phyloP scores from a whole-genome alignment of 2,888 invertebrate species.

The Tenthredo mesomela region DNA sequence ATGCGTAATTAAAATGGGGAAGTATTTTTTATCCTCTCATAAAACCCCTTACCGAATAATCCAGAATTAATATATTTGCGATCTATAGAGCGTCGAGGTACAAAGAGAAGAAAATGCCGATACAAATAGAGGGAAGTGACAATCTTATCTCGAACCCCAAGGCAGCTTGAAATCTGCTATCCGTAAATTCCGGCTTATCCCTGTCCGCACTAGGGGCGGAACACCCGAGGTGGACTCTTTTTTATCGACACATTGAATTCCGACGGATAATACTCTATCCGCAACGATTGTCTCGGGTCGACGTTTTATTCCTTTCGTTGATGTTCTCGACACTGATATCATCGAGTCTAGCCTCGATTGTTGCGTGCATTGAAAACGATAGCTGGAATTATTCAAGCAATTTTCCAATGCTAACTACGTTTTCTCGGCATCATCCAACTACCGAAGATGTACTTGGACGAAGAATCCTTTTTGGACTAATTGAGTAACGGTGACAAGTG shows the following conservation, averaged over 20 bases:
- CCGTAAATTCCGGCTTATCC: constrained; percentile 60
- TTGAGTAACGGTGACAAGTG: constrained; percentile 1
- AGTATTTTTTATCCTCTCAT: not conserved
- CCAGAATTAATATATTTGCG: not conserved
- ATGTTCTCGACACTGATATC: not conserved
- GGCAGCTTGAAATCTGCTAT: constrained; percentile 56
- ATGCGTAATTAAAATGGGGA: not conserved
- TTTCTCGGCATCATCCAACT: not conserved
- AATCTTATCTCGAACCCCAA: constrained; percentile 53
- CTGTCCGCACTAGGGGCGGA: constrained; percentile 30
- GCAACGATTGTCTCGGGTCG: constrained; percentile 36
- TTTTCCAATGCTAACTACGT: not conserved
- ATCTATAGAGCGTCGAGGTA: not conserved
- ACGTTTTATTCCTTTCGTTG: constrained; percentile 9
- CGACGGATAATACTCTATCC: constrained; percentile 16
- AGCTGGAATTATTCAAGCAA: not conserved
- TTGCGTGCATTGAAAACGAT: not conserved
- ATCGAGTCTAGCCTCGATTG: not conserved
- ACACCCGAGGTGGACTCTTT: constrained; percentile 24
- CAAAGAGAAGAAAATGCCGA: constrained; percentile 4
- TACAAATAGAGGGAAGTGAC: constrained; percentile 42
- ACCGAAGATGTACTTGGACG: not conserved
- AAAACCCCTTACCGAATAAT: not conserved
- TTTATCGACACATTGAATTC: constrained; percentile 38
- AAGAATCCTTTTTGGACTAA: not conserved